Base-by-base conservation (phyloP, 2,797 vertebrate species). In the Melanotaenia boesemani region DNA sequence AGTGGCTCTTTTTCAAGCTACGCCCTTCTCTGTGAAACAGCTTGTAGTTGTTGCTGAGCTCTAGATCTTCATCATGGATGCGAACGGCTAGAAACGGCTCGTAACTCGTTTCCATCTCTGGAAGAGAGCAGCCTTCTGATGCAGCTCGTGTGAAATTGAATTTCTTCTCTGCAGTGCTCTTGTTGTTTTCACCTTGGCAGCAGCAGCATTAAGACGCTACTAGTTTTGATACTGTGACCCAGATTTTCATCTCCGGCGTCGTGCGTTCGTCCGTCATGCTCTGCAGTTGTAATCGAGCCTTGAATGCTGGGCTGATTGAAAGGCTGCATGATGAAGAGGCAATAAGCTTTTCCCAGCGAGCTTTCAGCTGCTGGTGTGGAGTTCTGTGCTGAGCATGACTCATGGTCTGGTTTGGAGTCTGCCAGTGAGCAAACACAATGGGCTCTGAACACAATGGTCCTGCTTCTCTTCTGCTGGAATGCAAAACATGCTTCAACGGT, bases 401-500 rank as follows among this genome's bases (percentile, higher is more conserved):
- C 92, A 94, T 30, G 82, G 90, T 89, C 91, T 87, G 86, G 63
- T 89, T 86, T 56, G 75, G 76, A 86, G 89, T 91, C 85, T 89
- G 91, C 87, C 91, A 85, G 75, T 34, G 70, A 72, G 75, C 81
- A 73, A 86, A 88, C 87, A 94, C 93, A 94, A 94, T 92, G 88
- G 88, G 37, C 81, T 86, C 83, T 79, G 84, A 86, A 90, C 90
- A 93, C 93, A 90, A 91, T 88, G 60, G 82, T 69, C 70, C 74
- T 39, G 81, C 69, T 73, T 83, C 63, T 77, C 84, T 88, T 60
- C 84, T 55, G 67, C 76, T 85, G 90, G 91, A 93, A 92, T 90
- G 92, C 83, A 74, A 87, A 88, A 86, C 86, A 90, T 79, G 90
- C 90, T 80, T 72, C 80, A 77, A 81, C 41, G 26, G 77, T 87